Evolutionary conservation across 2,888 invertebrate species (phyloP).

Genomic region (Coleophora flavipennella): DNA sequence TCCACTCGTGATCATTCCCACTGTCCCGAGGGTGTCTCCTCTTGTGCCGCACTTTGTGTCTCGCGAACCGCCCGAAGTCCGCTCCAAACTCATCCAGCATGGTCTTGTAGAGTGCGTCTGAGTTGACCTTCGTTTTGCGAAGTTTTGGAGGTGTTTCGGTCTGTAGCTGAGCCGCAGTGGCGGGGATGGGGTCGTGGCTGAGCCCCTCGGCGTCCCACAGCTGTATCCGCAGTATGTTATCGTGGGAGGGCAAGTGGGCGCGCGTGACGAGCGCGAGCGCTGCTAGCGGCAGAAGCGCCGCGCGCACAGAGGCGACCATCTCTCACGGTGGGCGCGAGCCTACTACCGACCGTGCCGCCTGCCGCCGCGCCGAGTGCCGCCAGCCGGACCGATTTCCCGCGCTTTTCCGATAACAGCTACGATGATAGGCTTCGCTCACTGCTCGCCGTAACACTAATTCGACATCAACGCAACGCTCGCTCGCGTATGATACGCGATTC

Average conservation of each 20-base stretch:
- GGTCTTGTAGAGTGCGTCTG: conserved; percentile 51
- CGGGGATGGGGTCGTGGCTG: conserved; percentile 46
- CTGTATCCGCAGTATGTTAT: conserved; percentile 62
- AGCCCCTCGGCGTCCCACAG: conserved; percentile 66
- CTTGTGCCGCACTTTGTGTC: conserved; percentile 64
- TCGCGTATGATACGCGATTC: background rate
- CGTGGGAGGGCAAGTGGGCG: conserved; percentile 58
- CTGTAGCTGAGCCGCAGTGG: conserved; percentile 24
- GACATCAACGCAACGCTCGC: conserved; percentile 40
- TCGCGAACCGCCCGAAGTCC: conserved; percentile 48
- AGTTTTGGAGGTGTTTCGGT: conserved; percentile 26
- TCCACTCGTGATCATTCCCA: conserved; percentile 58
- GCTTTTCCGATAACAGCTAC: conserved; percentile 64
- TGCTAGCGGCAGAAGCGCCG: conserved; percentile 42
- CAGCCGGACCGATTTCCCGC: conserved; percentile 46
- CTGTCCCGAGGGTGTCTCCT: conserved; percentile 55
- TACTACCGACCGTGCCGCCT: conserved; percentile 38
- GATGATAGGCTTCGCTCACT: conserved; percentile 22
- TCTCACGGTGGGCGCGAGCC: conserved; percentile 57
- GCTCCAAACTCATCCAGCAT: conserved; percentile 56
- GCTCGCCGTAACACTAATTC: conserved; percentile 27
- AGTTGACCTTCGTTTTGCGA: conserved; percentile 50
- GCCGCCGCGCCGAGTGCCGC: conserved; percentile 24
- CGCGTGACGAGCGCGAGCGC: conserved; percentile 50
- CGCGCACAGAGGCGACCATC: conserved; percentile 52